Conservation (phyloP, 1,140 invertebrate genomes). For the Telenomus remus region DNA sequence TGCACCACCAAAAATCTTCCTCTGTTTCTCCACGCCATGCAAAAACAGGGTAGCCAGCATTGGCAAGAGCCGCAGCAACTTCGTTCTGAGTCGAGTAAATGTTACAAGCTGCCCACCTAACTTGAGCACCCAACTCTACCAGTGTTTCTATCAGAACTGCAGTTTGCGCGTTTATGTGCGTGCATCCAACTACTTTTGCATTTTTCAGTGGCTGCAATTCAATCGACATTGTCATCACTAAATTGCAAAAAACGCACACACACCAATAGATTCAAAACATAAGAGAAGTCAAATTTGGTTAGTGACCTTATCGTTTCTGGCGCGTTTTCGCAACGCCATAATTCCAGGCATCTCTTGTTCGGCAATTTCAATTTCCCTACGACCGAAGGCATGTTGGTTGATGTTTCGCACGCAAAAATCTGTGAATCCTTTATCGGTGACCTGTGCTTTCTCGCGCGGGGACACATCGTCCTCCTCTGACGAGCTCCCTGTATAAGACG, state of each 20-base stretch:
- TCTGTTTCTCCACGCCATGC: slow-evolving; percentile 97
- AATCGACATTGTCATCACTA: too few species aligned
- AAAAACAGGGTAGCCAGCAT: slow-evolving; percentile 92
- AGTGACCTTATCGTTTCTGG: slow-evolving; percentile 91
- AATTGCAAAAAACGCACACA: background rate
- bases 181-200: slow-evolving; percentile 97
- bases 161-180: slow-evolving; percentile 98
- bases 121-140: slow-evolving; percentile 90
- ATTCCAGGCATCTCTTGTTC: slow-evolving; percentile 99
- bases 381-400: slow-evolving; percentile 92
- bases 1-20: slow-evolving; percentile 99
- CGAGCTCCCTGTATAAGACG: slow-evolving; percentile 92
- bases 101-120: slow-evolving; percentile 97
- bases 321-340: slow-evolving; percentile 93
- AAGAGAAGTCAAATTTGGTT: too few species aligned
- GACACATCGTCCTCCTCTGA: slow-evolving; percentile 89
- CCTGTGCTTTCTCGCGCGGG: slow-evolving; percentile 90
- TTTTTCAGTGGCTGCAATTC: slow-evolving; percentile 88
- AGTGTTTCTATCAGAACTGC: slow-evolving; percentile 97
- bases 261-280: too few species aligned
- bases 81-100: slow-evolving; percentile 99
- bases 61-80: slow-evolving; percentile 96
- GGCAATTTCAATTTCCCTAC: slow-evolving; percentile 98
- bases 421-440: slow-evolving; percentile 84
- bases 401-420: slow-evolving; percentile 96